A percentile compares a stretch with the other conserved stretches of the same genome.
These are phyloP conservation scores for Panagrolaimus sp. DNA, from an alignment of 1,140 invertebrate genomes.

Conservation along the genomic window DNA sequence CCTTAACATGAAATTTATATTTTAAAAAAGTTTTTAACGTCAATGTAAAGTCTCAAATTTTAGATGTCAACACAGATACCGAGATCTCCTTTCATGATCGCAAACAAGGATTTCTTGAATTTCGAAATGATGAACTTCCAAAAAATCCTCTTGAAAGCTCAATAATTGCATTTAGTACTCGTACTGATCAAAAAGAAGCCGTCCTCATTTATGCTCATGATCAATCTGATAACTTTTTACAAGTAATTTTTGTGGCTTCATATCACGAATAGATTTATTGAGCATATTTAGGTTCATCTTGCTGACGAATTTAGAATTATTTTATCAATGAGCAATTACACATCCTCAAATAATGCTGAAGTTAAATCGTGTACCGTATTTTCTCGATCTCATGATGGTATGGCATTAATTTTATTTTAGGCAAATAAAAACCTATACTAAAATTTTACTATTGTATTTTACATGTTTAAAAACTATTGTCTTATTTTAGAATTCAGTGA, in stretches of 20 bases:
- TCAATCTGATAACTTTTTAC: constrained; percentile 59
- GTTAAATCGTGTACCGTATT: constrained; percentile 29
- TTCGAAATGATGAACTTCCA: constrained; percentile 33
- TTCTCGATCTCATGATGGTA: constrained; percentile 25
- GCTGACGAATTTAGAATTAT: constrained; percentile 42
- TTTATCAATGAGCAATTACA: constrained; percentile 42
- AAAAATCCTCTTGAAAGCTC: constrained; percentile 47
- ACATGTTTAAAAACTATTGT: no score
- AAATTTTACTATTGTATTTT: no score
- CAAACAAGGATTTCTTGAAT: constrained; percentile 40
- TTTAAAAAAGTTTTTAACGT: no score
- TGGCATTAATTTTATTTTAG: constrained; percentile 7
- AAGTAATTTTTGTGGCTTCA: constrained; percentile 41
- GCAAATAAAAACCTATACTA: no score
- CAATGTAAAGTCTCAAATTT: no score
- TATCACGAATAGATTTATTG: neutral
- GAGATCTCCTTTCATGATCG: constrained; percentile 55
- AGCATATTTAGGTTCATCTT: constrained; percentile 39
- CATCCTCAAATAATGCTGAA: neutral
- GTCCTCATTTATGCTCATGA: constrained; percentile 59
- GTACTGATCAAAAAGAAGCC: constrained; percentile 51
- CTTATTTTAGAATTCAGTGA: constrained; percentile 44
- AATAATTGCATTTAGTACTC: constrained; percentile 57
- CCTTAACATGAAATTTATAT: neutral
- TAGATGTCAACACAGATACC: constrained; percentile 59